These are phyloP conservation scores for Zaprionus inermis DNA, from an alignment of 1,140 invertebrate species.

Conservation along the genomic window DNA sequence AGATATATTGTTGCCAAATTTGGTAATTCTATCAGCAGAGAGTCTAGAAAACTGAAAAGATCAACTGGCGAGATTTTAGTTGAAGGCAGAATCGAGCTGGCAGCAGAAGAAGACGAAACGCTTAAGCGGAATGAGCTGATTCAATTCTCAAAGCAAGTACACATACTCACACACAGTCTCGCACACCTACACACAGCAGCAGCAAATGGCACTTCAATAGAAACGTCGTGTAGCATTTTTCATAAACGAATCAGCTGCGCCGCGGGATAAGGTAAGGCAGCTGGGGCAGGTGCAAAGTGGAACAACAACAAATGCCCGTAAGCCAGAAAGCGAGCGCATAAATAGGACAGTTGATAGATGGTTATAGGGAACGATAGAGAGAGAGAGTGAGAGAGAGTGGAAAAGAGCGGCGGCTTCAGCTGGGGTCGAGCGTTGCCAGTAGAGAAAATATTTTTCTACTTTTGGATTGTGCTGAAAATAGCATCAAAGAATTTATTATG, in stretches of 20 bases:
- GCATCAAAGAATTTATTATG: conserved; percentile 80
- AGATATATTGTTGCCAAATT: background rate
- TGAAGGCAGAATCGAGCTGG: conserved; percentile 30
- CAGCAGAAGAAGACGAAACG: conserved; percentile 18
- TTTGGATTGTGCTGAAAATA: conserved; percentile 77
- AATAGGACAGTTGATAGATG: conserved; percentile 5
- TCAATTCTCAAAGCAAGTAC: conserved; percentile 26
- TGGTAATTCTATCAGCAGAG: background rate
- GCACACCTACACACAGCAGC: background rate
- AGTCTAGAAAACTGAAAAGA: background rate
- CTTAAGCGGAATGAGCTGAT: conserved; percentile 8
- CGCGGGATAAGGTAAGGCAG: conserved; percentile 6
- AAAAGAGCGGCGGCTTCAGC: background rate
- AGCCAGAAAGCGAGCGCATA: conserved; percentile 17
- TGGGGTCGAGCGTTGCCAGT: conserved; percentile 1
- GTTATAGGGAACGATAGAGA: conserved; percentile 8
- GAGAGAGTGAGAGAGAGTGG: background rate
- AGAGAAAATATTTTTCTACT: conserved; percentile 75
- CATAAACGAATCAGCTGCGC: conserved; percentile 67
- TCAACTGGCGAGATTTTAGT: conserved; percentile 6
- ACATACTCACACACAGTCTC: background rate
- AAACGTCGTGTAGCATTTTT: conserved; percentile 67
- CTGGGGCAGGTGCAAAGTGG: conserved; percentile 34
- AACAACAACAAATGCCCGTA: conserved; percentile 37
- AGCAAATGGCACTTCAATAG: conserved; percentile 36